Percentiles rank a stretch among this genome's conserved stretches.
These are phyloP conservation scores for Ophonus ardosiacus DNA, from an alignment of 2,888 invertebrate species.

Conservation along the genomic window DNA sequence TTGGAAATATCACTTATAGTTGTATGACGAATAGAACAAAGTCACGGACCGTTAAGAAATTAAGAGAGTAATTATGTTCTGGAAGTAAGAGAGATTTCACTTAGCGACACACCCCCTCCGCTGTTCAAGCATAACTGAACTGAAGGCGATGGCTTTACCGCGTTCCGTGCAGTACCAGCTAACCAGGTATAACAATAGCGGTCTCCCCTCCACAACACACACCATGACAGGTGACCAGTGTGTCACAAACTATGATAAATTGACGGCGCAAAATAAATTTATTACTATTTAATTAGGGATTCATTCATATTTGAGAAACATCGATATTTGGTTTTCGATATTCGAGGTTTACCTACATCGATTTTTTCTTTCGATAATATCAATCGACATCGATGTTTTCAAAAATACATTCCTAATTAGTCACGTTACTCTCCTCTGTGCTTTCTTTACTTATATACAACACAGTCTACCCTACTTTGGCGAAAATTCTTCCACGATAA, in stretches of 20 bases:
- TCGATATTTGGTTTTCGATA: too few species aligned
- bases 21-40: neutral
- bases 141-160: neutral
- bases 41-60: slow-evolving; percentile 18
- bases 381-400: too few species aligned
- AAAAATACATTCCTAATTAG: too few species aligned
- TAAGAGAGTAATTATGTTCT: slow-evolving; percentile 34
- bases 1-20: slow-evolving; percentile 2
- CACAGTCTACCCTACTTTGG: too few species aligned
- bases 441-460: too few species aligned
- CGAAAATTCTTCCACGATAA: too few species aligned
- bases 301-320: too few species aligned
- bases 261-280: neutral
- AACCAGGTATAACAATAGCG: slow-evolving; percentile 4
- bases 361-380: too few species aligned
- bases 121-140: slow-evolving; percentile 26
- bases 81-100: slow-evolving; percentile 31
- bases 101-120: slow-evolving; percentile 12
- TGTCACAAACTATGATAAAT: neutral
- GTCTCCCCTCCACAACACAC: neutral
- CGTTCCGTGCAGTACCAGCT: slow-evolving; percentile 2
- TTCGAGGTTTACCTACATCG: too few species aligned
- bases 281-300: neutral
- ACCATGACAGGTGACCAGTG: slow-evolving; percentile 19
- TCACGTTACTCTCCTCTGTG: too few species aligned